Percentiles rank a stretch among this genome's conserved stretches.
Evolutionary conservation across 2,888 invertebrate species (phyloP).

Genomic region (Hypomecis punctinalis): DNA sequence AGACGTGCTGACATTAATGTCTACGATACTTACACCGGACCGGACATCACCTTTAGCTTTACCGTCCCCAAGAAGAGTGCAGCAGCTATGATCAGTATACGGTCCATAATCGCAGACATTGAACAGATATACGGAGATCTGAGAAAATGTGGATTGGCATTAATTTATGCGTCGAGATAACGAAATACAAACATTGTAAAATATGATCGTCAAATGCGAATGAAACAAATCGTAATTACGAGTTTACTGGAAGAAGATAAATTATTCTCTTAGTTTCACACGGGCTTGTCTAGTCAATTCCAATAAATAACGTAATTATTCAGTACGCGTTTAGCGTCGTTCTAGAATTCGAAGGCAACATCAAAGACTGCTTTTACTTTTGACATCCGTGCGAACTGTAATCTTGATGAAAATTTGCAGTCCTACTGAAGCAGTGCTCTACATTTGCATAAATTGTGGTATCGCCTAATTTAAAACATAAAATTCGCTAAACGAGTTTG

Average conservation of each 20-base stretch:
- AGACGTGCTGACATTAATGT: conserved; percentile 45
- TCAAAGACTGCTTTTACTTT: conserved; percentile 32
- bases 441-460: conserved; percentile 20
- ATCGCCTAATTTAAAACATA: conserved; percentile 8
- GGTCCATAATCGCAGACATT: no score
- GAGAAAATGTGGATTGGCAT: not conserved
- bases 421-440: conserved; percentile 3
- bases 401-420: conserved; percentile 33
- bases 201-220: not conserved
- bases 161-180: not conserved
- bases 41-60: conserved; percentile 14
- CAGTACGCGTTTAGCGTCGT: conserved; percentile 26
- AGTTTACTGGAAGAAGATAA: conserved; percentile 13
- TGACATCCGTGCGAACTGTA: conserved; percentile 27
- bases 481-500: conserved; percentile 9
- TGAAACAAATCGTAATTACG: conserved; percentile 20
- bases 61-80: not conserved
- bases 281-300: conserved; percentile 21
- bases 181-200: no score
- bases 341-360: conserved; percentile 29
- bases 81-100: no score
- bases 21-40: conserved; percentile 25
- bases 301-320: conserved; percentile 22
- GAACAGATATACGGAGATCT: no score
- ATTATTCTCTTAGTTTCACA: conserved; percentile 33